A percentile compares a stretch with the other conserved stretches of the same genome.
Conservation (phyloP, 2,113 vertebrate genomes). For the Mus spicilegus region DNA sequence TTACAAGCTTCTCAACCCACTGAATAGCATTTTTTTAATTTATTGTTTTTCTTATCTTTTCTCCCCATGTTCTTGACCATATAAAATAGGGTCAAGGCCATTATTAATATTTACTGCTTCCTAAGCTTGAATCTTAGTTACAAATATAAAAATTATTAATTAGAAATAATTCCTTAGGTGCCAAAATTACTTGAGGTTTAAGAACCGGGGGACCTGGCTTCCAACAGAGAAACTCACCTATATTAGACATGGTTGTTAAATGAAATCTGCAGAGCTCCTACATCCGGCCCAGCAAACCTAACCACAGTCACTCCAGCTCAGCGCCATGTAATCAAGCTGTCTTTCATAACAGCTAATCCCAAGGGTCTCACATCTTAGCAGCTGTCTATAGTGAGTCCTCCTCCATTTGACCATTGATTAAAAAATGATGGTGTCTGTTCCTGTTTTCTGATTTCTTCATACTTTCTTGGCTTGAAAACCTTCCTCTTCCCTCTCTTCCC, state of each 20-base stretch:
- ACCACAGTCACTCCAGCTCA: background rate
- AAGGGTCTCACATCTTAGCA: background rate
- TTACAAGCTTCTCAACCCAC: background rate
- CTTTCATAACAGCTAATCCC: background rate
- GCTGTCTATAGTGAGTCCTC: background rate
- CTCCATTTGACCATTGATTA: background rate
- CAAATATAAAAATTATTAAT: constrained; percentile 50
- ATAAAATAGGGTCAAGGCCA: constrained; percentile 3
- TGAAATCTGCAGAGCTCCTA: background rate
- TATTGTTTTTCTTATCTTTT: constrained; percentile 51
- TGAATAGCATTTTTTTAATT: constrained; percentile 28
- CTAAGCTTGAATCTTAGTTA: constrained; percentile 41
- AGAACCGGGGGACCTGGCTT: background rate
- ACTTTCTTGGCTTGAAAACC: background rate
- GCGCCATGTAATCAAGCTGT: background rate
- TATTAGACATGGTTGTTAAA: background rate
- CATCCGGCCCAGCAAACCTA: background rate
- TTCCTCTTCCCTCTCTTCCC: background rate
- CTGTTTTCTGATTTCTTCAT: background rate
- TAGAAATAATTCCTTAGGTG: constrained; percentile 42
- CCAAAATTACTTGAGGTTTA: background rate
- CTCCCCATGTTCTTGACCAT: background rate
- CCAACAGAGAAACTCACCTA: background rate
- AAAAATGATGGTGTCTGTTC: background rate
- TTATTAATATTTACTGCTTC: constrained; percentile 49